These are phyloP conservation scores for Carcharodon carcharias DNA, from an alignment of 2,797 vertebrate genomes.

Conservation along the genomic window DNA sequence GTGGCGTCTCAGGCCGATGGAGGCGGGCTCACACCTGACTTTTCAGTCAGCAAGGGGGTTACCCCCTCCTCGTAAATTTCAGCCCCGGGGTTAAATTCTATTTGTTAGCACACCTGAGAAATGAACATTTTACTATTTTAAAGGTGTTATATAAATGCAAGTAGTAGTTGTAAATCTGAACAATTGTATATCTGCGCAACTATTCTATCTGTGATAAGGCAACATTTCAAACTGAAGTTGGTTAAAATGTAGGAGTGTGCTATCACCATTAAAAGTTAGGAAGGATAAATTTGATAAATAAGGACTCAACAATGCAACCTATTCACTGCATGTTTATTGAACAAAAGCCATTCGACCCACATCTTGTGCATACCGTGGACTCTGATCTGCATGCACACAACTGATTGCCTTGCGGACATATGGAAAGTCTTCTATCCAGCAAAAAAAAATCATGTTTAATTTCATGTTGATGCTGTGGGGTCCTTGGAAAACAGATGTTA, in stretches of 20 bases:
- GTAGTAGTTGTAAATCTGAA: background rate
- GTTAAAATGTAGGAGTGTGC: background rate
- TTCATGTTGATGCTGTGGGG: slow-evolving; percentile 24
- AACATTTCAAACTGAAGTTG: background rate
- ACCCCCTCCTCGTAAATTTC: background rate
- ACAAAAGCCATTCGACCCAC: background rate
- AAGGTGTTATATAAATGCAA: background rate
- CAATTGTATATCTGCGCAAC: background rate
- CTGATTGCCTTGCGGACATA: slow-evolving; percentile 24
- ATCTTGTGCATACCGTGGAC: background rate
- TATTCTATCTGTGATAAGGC: background rate
- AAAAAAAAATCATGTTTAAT: slow-evolving; percentile 18
- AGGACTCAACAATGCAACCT: background rate
- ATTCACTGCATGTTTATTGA: background rate
- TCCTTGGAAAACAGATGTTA: slow-evolving; percentile 38
- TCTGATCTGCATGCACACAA: background rate
- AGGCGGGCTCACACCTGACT: too few species aligned
- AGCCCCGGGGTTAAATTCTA: background rate
- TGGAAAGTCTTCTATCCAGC: slow-evolving; percentile 16
- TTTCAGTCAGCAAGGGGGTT: background rate
- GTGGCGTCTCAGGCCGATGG: too few species aligned
- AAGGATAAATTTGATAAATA: background rate
- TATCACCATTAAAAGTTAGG: background rate
- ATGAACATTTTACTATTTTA: background rate
- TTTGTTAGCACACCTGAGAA: background rate